Evolutionary conservation across 1,140 invertebrate species (phyloP).

Genomic region (Danaus plexippus): DNA sequence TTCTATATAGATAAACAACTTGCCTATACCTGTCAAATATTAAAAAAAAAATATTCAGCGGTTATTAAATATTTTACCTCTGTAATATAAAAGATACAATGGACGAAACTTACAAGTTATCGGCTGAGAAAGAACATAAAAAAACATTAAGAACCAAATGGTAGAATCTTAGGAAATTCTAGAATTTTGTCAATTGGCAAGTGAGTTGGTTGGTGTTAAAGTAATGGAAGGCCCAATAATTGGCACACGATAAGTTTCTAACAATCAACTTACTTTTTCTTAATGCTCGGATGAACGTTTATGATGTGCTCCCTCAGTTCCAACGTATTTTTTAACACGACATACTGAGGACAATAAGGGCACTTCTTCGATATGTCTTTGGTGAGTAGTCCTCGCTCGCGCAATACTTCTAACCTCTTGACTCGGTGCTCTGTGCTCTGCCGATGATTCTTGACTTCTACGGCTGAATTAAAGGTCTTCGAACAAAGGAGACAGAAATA

Average conservation of each 20-base stretch:
- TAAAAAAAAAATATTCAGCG: no score
- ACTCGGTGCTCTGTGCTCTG: constrained; percentile 75
- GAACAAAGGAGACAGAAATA: constrained; percentile 80
- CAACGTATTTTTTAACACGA: constrained; percentile 70
- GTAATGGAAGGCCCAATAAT: no score
- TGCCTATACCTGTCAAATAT: no score
- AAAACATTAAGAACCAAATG: no score
- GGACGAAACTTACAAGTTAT: no score
- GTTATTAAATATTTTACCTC: no score
- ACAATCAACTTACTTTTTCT: constrained; percentile 48
- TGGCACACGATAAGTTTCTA: constrained; percentile 1
- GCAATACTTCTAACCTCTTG: constrained; percentile 59
- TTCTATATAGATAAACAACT: no score
- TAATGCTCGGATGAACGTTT: constrained; percentile 73
- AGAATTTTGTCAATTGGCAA: no score
- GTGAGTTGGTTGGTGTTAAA: no score
- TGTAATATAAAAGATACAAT: no score
- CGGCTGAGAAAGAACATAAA: no score
- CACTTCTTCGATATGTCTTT: constrained; percentile 71
- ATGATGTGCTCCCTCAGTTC: constrained; percentile 79
- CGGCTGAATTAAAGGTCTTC: constrained; percentile 74
- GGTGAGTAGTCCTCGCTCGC: constrained; percentile 45
- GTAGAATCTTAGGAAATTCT: no score
- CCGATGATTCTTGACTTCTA: constrained; percentile 79
- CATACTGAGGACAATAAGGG: constrained; percentile 72